phyloP scores from a whole-genome alignment of 2,888 invertebrate species.

The Tachystola acroxantha region DNA sequence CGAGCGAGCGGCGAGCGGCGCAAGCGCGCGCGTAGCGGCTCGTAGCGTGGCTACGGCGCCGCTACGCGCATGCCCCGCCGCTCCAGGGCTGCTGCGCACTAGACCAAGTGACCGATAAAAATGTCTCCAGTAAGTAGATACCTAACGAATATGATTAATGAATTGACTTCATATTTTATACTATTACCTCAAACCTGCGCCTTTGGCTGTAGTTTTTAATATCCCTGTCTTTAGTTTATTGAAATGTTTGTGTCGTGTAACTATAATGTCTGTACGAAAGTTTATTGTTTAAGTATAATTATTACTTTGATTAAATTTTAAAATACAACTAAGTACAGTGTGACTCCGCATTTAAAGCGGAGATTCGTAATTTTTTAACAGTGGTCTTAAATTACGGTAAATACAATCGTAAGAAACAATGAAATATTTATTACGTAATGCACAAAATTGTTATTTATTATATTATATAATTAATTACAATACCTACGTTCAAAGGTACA shows the following conservation, averaged over 20 bases:
- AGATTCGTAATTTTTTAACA: conserved; percentile 62
- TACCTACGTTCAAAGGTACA: conserved; percentile 75
- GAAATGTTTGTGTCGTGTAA: conserved; percentile 64
- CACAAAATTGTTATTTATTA: conserved; percentile 75
- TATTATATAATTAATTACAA: no score
- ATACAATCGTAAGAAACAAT: conserved; percentile 77
- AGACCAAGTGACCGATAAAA: conserved; percentile 61
- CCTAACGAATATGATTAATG: conserved; percentile 76
- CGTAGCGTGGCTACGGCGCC: conserved; percentile 27
- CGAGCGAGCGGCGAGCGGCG: conserved; percentile 30
- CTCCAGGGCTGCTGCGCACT: conserved; percentile 43
- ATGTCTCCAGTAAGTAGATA: conserved; percentile 65
- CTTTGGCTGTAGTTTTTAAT: conserved; percentile 68
- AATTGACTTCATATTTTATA: conserved; percentile 76
- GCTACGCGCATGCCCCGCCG: conserved; percentile 23
- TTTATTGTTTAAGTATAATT: conserved; percentile 50
- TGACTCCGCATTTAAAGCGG: conserved; percentile 54
- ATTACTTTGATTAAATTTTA: conserved; percentile 67
- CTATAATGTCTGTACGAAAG: conserved; percentile 58
- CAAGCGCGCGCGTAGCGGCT: conserved; percentile 18
- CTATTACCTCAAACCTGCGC: conserved; percentile 75
- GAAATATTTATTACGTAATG: conserved; percentile 76
- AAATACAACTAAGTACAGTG: conserved; percentile 71
- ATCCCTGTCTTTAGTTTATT: conserved; percentile 74
- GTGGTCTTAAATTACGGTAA: conserved; percentile 74